A percentile compares a stretch with the other conserved stretches of the same genome.
These are phyloP conservation scores for Holothuria glaberrima DNA, from an alignment of 35 echinoderm and acorn worm genomes.

Conservation along the genomic window DNA sequence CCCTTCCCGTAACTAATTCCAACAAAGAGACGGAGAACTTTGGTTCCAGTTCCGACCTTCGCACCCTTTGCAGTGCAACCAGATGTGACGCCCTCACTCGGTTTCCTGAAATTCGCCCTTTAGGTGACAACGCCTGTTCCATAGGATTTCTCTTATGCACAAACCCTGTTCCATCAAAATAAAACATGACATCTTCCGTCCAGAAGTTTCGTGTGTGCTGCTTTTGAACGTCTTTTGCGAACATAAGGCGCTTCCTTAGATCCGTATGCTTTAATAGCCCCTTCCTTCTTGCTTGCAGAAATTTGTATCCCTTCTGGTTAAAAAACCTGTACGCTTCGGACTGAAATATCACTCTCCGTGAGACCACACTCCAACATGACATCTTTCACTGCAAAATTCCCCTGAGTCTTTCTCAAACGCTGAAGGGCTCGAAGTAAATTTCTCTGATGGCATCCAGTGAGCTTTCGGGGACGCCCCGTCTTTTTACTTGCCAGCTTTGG, in stretches of 20 bases:
- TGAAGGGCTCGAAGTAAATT: not conserved
- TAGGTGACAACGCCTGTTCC: not conserved
- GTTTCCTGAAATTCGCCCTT: slow-evolving; percentile 12
- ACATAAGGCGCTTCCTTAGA: slow-evolving; percentile 2
- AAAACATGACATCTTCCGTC: not conserved
- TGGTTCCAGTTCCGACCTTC: slow-evolving; percentile 12
- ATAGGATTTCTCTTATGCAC: slow-evolving; percentile 21
- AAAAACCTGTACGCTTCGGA: slow-evolving; percentile 11
- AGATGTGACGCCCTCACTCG: not conserved
- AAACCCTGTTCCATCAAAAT: slow-evolving; percentile 22
- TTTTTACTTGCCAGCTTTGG: not conserved
- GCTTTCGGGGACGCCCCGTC: not conserved
- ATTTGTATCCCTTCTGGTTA: slow-evolving; percentile 10
- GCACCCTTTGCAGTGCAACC: slow-evolving; percentile 28
- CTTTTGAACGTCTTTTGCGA: not conserved
- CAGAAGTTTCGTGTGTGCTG: not conserved
- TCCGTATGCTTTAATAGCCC: not conserved
- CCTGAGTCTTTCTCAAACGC: not conserved
- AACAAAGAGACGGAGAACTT: slow-evolving; percentile 17
- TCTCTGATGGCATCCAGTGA: not conserved
- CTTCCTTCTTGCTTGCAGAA: slow-evolving; percentile 25
- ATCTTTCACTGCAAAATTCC: slow-evolving; percentile 4
- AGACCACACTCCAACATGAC: slow-evolving; percentile 27
- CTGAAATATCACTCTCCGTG: not conserved
- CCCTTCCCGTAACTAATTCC: not conserved